Percentiles rank a stretch among this genome's conserved stretches.
Conservation (phyloP, 2,113 vertebrate species). For the Parus major region DNA sequence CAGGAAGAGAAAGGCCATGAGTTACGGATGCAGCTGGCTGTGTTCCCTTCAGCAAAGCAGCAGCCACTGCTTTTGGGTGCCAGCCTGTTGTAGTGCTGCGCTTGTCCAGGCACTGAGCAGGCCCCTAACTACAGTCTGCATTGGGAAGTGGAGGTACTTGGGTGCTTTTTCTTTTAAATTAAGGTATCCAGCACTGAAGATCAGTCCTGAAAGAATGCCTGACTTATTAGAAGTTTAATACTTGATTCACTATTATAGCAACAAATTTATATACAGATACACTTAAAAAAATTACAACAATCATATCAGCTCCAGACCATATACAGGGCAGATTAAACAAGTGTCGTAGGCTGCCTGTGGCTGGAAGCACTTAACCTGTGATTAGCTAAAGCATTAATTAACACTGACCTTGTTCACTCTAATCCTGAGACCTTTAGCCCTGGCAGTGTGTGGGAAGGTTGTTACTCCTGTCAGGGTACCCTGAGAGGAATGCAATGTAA, state of each 20-base stretch:
- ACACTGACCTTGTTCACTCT: conserved; percentile 55
- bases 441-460: background rate
- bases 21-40: background rate
- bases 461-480: background rate
- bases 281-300: background rate
- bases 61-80: background rate
- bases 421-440: conserved; percentile 51
- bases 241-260: background rate
- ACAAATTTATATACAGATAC: background rate
- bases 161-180: background rate
- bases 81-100: background rate
- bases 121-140: background rate
- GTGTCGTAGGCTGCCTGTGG: background rate
- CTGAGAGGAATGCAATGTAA: background rate
- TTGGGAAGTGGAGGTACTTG: background rate
- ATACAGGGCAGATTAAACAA: background rate
- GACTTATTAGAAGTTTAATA: background rate
- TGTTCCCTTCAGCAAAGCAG: background rate
- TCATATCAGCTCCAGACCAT: background rate
- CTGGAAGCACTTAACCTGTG: conserved; percentile 54
- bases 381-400: conserved; percentile 60
- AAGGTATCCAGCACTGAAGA: background rate
- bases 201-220: background rate
- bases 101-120: background rate
- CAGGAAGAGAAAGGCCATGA: background rate